These are phyloP conservation scores for Brachyhypopomus gauderio DNA, from an alignment of 2,113 vertebrate species.

Conservation along the genomic window DNA sequence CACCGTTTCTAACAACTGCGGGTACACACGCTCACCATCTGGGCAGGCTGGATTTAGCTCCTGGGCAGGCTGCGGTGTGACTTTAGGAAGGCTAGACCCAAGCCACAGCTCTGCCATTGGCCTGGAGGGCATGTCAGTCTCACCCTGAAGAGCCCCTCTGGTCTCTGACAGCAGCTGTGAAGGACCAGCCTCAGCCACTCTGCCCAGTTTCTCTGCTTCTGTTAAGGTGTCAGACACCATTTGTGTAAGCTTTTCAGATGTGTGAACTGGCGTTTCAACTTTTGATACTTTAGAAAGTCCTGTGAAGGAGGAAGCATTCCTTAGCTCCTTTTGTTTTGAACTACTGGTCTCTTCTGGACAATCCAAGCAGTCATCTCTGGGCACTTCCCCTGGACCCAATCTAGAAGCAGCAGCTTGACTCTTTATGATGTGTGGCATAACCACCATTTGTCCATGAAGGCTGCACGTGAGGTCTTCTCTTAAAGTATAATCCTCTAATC, in stretches of 20 bases:
- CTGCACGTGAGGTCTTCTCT: neutral
- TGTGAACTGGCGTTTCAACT: constrained; percentile 36
- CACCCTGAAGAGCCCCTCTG: constrained; percentile 47
- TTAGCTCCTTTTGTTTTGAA: constrained; percentile 1
- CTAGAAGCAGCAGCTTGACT: neutral
- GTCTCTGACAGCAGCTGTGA: constrained; percentile 42
- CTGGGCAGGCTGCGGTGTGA: constrained; percentile 61
- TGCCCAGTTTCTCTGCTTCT: constrained; percentile 24
- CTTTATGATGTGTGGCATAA: neutral
- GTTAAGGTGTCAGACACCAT: neutral
- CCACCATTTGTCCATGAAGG: constrained; percentile 13
- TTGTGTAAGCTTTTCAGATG: constrained; percentile 36
- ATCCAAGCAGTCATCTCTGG: constrained; percentile 12
- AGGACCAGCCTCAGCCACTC: neutral
- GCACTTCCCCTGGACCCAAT: neutral
- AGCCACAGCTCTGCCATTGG: constrained; percentile 56
- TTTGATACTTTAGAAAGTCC: constrained; percentile 42
- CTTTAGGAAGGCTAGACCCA: constrained; percentile 59
- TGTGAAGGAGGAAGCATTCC: constrained; percentile 15
- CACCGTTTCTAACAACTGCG: constrained; percentile 69
- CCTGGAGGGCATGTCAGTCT: constrained; percentile 37
- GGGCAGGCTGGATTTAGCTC: constrained; percentile 54
- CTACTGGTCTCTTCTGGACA: constrained; percentile 7
- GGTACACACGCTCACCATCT: constrained; percentile 59
- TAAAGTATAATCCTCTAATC: neutral